phyloP scores from a whole-genome alignment of 1,140 invertebrate species.

The Dendroctonus valens region DNA sequence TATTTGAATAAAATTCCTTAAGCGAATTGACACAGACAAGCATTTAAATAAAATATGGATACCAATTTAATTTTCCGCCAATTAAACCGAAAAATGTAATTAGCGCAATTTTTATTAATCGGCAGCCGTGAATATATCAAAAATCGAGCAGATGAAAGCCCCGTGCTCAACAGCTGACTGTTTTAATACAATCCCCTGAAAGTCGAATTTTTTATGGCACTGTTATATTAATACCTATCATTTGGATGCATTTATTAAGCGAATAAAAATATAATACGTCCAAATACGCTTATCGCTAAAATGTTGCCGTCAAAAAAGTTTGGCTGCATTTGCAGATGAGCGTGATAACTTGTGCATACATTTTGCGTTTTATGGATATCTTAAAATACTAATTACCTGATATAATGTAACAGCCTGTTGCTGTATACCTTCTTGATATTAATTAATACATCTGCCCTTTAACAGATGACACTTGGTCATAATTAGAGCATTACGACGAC shows the following conservation, averaged over 20 bases:
- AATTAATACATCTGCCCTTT: no score
- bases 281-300: background rate
- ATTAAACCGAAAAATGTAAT: slow-evolving; percentile 1
- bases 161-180: background rate
- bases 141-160: slow-evolving; percentile 1
- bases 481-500: background rate
- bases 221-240: no score
- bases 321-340: background rate
- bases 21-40: no score
- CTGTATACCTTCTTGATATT: background rate
- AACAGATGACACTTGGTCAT: no score
- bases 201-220: no score
- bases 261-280: slow-evolving; percentile 1
- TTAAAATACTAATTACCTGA: background rate
- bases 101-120: slow-evolving; percentile 2
- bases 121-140: slow-evolving; percentile 2
- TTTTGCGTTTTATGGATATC: background rate
- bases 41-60: no score
- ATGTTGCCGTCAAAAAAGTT: background rate
- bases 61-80: background rate
- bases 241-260: background rate
- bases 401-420: slow-evolving; percentile 1
- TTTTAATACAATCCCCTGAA: background rate
- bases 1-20: no score
- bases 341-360: slow-evolving; percentile 1